A percentile compares a stretch with the other conserved stretches of the same genome.
Conservation (phyloP, 2,888 invertebrate species). For the Stenichneumon culpator region DNA sequence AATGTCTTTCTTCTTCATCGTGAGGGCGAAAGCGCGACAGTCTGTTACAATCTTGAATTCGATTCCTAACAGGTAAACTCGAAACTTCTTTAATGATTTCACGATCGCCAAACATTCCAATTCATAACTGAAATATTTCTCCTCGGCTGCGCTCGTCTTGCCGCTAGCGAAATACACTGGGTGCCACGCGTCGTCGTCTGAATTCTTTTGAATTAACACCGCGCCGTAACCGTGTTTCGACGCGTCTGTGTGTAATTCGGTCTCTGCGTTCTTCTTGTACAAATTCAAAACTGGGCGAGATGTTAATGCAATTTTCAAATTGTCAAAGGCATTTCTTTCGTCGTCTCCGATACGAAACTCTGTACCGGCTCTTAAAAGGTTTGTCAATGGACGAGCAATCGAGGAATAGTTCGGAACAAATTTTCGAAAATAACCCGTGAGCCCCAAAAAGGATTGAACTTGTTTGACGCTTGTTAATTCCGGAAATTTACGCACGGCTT, state of each 20-base stretch:
- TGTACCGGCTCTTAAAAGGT: not conserved
- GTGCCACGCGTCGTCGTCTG: constrained; percentile 55
- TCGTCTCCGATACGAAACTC: not conserved
- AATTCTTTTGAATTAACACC: constrained; percentile 68
- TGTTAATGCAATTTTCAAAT: constrained; percentile 16
- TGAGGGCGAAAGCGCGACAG: constrained; percentile 63
- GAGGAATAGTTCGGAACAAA: constrained; percentile 50
- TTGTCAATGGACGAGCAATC: constrained; percentile 32
- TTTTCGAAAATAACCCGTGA: constrained; percentile 68
- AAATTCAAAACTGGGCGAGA: constrained; percentile 61
- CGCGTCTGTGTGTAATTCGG: constrained; percentile 56
- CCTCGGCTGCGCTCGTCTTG: constrained; percentile 59
- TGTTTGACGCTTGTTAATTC: constrained; percentile 45
- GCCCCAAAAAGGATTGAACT: constrained; percentile 65
- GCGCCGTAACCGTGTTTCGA: constrained; percentile 65
- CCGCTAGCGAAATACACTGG: constrained; percentile 49
- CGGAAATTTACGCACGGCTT: constrained; percentile 66
- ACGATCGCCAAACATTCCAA: constrained; percentile 65
- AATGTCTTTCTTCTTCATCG: constrained; percentile 64
- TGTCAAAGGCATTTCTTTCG: constrained; percentile 17
- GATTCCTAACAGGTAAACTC: constrained; percentile 63
- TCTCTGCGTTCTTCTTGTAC: constrained; percentile 58
- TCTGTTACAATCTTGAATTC: constrained; percentile 68
- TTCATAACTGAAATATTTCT: constrained; percentile 65
- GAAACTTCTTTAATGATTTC: constrained; percentile 62